Conservation (phyloP, 2,113 vertebrate species). For the Cheirogaleus medius region DNA sequence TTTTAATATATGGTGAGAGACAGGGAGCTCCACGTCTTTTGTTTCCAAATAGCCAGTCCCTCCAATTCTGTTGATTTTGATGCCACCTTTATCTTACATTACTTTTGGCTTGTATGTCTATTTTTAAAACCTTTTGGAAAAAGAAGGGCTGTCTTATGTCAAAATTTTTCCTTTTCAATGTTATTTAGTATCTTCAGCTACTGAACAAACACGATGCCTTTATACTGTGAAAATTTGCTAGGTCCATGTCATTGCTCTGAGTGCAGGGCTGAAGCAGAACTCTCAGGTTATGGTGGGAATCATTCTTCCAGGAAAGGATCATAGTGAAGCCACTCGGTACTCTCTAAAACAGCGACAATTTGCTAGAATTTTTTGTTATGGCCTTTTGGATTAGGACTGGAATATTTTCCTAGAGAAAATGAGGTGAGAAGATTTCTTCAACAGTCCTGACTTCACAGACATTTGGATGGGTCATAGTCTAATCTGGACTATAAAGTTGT, state of each 20-base stretch:
- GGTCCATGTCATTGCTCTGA: neutral
- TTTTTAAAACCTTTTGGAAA: neutral
- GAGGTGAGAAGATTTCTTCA: neutral
- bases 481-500: neutral
- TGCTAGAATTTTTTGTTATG: neutral
- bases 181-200: neutral
- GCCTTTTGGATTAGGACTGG: neutral
- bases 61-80: neutral
- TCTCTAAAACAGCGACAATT: neutral
- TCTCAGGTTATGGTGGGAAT: neutral
- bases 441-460: neutral
- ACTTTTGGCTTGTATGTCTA: neutral
- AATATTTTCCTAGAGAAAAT: conserved; percentile 14
- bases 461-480: neutral
- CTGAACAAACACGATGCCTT: neutral
- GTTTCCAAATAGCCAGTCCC: neutral
- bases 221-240: neutral
- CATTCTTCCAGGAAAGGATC: rapidly evolving
- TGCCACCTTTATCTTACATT: neutral
- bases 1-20: neutral
- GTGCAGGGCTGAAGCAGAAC: rapidly evolving
- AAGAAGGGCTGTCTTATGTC: neutral
- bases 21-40: neutral
- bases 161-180: neutral
- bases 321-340: rapidly evolving